Conservation (phyloP, 2,113 vertebrate species). For the Motacilla alba region DNA sequence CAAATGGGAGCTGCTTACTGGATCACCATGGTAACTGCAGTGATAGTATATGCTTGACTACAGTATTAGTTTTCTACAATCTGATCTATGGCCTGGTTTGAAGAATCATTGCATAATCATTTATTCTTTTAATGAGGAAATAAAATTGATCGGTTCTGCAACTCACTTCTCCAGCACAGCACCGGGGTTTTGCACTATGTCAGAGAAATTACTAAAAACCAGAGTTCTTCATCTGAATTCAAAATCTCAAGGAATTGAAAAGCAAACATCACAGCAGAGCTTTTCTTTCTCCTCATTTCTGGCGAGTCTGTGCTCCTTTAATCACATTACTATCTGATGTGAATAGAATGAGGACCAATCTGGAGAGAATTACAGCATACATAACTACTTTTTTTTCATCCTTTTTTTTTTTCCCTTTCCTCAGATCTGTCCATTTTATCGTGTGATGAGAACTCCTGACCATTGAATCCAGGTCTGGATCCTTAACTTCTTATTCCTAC, state of each 20-base stretch:
- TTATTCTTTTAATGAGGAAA: conserved; percentile 14
- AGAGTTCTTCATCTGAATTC: neutral
- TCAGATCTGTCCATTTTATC: neutral
- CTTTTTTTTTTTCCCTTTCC: rapidly evolving
- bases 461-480: neutral
- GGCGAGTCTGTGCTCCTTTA: neutral
- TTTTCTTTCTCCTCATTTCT: neutral
- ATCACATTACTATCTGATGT: neutral
- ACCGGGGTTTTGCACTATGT: neutral
- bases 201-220: neutral
- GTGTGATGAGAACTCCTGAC: neutral
- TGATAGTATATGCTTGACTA: neutral
- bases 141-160: neutral
- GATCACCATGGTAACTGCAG: conserved; percentile 58
- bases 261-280: neutral
- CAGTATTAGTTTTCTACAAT: conserved; percentile 1
- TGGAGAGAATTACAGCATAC: neutral
- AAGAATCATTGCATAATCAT: conserved; percentile 18
- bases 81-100: neutral
- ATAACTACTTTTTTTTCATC: too few relatives aligned
- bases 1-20: conserved; percentile 3
- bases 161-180: neutral
- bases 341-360: neutral
- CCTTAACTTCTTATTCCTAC: neutral
- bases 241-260: neutral